Evolutionary conservation across 2,113 vertebrate genomes (phyloP).

Genomic region (Phalacrocorax carbo): DNA sequence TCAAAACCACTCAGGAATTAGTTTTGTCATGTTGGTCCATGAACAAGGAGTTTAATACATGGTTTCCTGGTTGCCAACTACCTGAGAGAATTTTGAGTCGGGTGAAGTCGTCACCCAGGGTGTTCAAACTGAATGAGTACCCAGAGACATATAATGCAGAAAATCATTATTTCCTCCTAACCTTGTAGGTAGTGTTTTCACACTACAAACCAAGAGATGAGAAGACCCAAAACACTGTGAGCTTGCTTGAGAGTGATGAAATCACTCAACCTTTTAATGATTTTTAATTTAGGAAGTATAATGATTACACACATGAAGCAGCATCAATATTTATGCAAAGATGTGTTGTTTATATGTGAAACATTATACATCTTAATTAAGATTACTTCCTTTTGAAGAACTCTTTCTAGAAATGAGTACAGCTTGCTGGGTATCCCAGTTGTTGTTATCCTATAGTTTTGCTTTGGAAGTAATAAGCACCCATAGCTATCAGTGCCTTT

Average conservation of each 20-base stretch:
- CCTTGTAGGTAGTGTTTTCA: background rate
- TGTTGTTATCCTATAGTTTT: background rate
- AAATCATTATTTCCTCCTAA: constrained; percentile 3
- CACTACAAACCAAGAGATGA: constrained; percentile 13
- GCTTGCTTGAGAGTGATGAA: background rate
- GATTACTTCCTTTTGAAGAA: background rate
- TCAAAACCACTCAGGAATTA: background rate
- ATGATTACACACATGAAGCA: background rate
- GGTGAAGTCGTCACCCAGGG: background rate
- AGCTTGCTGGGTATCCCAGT: background rate
- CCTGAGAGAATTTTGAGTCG: background rate
- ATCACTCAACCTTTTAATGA: background rate
- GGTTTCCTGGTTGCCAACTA: background rate
- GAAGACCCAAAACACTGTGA: constrained; percentile 1
- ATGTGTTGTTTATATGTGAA: background rate
- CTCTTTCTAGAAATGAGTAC: background rate
- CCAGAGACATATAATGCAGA: background rate
- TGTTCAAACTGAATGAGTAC: background rate
- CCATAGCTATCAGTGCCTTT: background rate
- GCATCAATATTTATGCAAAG: background rate
- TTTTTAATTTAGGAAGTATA: background rate
- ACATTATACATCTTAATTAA: background rate
- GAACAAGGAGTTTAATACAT: background rate
- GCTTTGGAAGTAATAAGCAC: background rate
- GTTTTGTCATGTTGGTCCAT: background rate